Conservation (phyloP, 2,888 invertebrate species). For the Latrodectus hesperus region DNA sequence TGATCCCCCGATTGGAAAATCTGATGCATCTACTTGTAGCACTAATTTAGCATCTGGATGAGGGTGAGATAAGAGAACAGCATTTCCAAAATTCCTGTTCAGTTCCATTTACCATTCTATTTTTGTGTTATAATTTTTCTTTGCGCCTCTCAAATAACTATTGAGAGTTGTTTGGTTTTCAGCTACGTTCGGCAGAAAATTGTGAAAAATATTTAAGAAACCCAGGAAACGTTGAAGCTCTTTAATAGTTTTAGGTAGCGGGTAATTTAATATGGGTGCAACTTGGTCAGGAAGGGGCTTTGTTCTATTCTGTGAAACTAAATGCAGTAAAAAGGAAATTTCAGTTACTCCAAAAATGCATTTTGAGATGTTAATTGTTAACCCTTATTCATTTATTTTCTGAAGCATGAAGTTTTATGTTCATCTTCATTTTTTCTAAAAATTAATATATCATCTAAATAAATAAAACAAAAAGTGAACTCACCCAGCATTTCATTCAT, state of each 20-base stretch:
- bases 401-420: conserved; percentile 2
- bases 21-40: not conserved
- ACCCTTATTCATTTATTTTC: not conserved
- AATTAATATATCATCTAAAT: conserved; percentile 73
- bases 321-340: conserved; percentile 48
- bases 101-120: not conserved
- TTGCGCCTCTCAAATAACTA: not conserved
- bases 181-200: not conserved
- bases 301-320: not conserved
- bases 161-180: not conserved
- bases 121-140: not conserved
- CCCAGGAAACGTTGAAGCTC: not conserved
- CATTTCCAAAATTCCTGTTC: not conserved
- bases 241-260: not conserved
- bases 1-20: not conserved
- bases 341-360: conserved; percentile 53
- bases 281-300: not conserved
- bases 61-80: not conserved
- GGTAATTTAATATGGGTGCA: not conserved
- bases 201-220: not conserved
- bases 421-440: not conserved
- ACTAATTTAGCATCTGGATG: not conserved
- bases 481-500: conserved; percentile 71
- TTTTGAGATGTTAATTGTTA: conserved; percentile 41
- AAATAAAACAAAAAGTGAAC: conserved; percentile 72